Conservation (phyloP, 2,113 vertebrate species). For the Sphyrna mokarran region DNA sequence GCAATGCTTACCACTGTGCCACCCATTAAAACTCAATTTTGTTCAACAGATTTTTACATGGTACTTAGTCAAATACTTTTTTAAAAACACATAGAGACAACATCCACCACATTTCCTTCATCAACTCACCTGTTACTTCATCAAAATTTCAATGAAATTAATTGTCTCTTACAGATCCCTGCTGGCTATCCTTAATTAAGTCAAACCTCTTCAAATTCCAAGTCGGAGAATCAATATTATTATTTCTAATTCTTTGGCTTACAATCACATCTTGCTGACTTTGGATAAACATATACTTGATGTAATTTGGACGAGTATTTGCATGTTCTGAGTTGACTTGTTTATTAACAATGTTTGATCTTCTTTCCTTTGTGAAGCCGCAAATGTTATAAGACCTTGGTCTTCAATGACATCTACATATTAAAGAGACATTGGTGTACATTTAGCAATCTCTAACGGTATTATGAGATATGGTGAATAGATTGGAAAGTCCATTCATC, state of each 20-base stretch:
- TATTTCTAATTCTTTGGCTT: background rate
- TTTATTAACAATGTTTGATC: background rate
- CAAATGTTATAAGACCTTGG: background rate
- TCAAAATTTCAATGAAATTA: too few relatives aligned
- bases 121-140: too few relatives aligned
- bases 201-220: too few relatives aligned
- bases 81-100: too few relatives aligned
- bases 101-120: too few relatives aligned
- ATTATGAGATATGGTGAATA: background rate
- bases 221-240: background rate
- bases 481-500: background rate
- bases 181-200: too few relatives aligned
- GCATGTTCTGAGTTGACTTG: background rate
- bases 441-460: background rate
- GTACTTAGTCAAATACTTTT: too few relatives aligned
- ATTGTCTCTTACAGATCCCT: too few relatives aligned
- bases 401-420: background rate
- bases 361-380: background rate
- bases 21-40: too few relatives aligned
- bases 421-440: background rate
- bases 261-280: background rate
- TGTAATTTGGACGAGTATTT: background rate
- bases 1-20: too few relatives aligned
- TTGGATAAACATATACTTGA: background rate
- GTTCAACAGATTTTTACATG: too few relatives aligned